Base-by-base conservation (phyloP, 1,140 invertebrate genomes). In the Drosophila guanche region DNA sequence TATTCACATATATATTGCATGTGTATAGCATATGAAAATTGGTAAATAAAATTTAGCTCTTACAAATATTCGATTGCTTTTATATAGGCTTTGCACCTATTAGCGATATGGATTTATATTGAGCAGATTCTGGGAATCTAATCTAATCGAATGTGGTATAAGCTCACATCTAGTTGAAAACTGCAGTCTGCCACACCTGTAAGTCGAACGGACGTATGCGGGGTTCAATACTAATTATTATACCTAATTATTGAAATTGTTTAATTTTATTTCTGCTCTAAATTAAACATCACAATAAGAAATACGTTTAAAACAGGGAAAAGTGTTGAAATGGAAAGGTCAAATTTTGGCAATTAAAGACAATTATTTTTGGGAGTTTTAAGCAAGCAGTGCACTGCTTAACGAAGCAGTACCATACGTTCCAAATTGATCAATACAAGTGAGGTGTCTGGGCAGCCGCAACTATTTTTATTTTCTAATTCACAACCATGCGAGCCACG, bases 121-220 rank as follows among this genome's bases (percentile, higher is more conserved):
- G 50, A 10, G 6, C 37, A 2, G 29, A 27, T 16, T 47, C 12
- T 12, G 6, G 4, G n/a, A 68, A 68, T 46, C n/a, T 50, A 55
- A 68, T 68, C 65, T 68, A 23, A 68, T 68, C 65, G 10, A 20
- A 37, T 22, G 5, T 27, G 8, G 22, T 6, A 46, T 67, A 67
- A 65, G 37, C 23, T 22, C 27, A 7, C 5, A 29, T 29, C 33
- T 1, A 37, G 5, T 27, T 8, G 1, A 10, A 4, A 65, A 20
- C 16, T 65, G 65, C 61, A 45, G 40, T 66, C 41, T 43, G 16
- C 8, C 8, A 10, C 8, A 20, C 10, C 3, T 16, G 2, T 50
- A 50, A 59, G n/a, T 29, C 25, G 6, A 3, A 14, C 8, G 16
- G 16, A 20, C 16, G 16, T 20, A 20, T 20, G 16, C 16, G 16